Conservation (phyloP, 2,888 invertebrate species). For the Caenorhabditis doughertyi region DNA sequence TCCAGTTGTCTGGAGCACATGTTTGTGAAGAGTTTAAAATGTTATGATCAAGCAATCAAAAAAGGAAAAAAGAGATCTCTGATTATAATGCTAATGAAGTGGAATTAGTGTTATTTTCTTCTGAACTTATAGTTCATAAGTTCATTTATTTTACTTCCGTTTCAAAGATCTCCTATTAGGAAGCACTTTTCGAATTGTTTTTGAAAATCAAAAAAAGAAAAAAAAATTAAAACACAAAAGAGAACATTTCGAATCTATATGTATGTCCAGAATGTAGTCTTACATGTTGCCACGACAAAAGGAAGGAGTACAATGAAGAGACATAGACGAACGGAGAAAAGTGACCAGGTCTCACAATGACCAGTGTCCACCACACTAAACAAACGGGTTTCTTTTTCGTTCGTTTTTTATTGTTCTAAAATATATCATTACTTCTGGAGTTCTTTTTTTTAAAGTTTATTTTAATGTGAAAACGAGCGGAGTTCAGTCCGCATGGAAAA, state of each 20-base stretch:
- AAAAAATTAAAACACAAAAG: neutral
- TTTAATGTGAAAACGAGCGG: too few relatives aligned
- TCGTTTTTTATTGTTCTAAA: neutral
- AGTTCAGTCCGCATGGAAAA: too few relatives aligned
- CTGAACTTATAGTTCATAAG: too few relatives aligned
- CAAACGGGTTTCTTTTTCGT: constrained; percentile 34
- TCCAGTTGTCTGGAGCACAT: too few relatives aligned
- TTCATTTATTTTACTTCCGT: too few relatives aligned
- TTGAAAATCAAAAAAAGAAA: neutral
- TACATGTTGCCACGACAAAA: constrained; percentile 3
- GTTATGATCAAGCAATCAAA: too few relatives aligned
- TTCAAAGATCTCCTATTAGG: too few relatives aligned
- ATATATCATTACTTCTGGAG: neutral
- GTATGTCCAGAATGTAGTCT: constrained; percentile 2
- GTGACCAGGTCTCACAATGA: constrained; percentile 25
- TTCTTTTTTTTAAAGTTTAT: neutral
- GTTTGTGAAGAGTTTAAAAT: too few relatives aligned
- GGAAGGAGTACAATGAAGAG: constrained; percentile 11
- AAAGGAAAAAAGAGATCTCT: too few relatives aligned
- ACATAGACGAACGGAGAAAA: constrained; percentile 30
- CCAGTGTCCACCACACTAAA: constrained; percentile 15
- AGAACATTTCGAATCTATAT: neutral
- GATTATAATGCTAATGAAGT: too few relatives aligned
- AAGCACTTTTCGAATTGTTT: too few relatives aligned
- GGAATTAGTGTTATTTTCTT: too few relatives aligned